Conservation (phyloP, 2,113 vertebrate species). For the Salminus brasiliensis region DNA sequence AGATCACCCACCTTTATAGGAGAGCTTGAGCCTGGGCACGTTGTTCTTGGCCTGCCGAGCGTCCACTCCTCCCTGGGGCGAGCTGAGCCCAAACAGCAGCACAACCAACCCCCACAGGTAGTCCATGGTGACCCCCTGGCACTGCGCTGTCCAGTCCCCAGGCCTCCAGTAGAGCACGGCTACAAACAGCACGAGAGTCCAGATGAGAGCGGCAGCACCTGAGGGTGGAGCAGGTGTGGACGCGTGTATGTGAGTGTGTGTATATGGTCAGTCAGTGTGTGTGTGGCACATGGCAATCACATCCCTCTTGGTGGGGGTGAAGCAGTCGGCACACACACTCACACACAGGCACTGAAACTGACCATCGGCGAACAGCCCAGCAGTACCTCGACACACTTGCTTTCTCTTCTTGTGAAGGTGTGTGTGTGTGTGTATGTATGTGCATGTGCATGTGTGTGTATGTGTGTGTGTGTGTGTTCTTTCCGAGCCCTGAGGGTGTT, state of each 20-base stretch:
- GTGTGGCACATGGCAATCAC: conserved; percentile 25
- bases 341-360: conserved; percentile 2
- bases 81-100: conserved; percentile 82
- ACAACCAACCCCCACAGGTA: conserved; percentile 80
- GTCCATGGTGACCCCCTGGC: conserved; percentile 79
- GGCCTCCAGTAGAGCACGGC: conserved; percentile 18
- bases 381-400: neutral
- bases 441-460: neutral
- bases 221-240: conserved; percentile 49
- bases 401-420: no score
- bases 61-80: conserved; percentile 74
- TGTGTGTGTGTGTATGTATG: neutral
- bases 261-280: conserved; percentile 12
- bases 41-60: conserved; percentile 86
- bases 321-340: neutral
- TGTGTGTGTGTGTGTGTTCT: conserved; percentile 12
- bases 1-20: conserved; percentile 89
- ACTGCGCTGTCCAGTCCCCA: neutral
- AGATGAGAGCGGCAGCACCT: conserved; percentile 44
- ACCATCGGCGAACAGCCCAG: conserved; percentile 8
- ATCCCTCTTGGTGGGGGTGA: conserved; percentile 43
- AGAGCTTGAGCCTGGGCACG: conserved; percentile 90
- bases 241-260: conserved; percentile 23
- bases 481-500: conserved; percentile 10
- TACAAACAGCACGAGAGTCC: conserved; percentile 34